These are phyloP conservation scores for Cichladusa arquata DNA, from an alignment of 2,113 vertebrate genomes.

Conservation along the genomic window DNA sequence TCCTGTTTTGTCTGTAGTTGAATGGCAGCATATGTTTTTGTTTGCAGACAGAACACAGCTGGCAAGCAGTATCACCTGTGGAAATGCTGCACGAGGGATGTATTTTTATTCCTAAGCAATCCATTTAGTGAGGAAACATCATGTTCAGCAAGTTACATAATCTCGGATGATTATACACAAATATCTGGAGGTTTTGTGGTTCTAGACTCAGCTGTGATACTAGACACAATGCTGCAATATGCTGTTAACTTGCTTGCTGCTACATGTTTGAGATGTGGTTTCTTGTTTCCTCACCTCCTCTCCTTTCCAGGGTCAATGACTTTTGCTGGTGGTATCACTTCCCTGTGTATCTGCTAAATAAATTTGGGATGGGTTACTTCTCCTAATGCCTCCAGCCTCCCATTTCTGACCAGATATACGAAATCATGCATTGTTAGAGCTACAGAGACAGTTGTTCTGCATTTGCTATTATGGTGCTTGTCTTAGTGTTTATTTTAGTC, in stretches of 20 bases:
- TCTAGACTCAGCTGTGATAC: neutral
- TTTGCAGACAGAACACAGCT: constrained; percentile 66
- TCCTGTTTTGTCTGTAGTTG: neutral
- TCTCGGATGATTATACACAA: neutral
- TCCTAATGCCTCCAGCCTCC: neutral
- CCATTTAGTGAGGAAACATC: constrained; percentile 39
- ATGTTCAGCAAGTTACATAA: neutral
- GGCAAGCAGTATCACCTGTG: constrained; percentile 55
- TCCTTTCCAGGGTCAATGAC: neutral
- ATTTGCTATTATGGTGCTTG: neutral
- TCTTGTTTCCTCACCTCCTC: neutral
- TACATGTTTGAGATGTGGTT: neutral
- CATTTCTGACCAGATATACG: neutral
- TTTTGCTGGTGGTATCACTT: neutral
- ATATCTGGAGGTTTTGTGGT: neutral
- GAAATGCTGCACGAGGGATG: neutral
- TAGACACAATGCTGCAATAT: neutral
- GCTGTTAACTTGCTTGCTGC: neutral
- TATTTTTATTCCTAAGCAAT: neutral
- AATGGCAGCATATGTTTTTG: constrained; percentile 22
- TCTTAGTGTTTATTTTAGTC: neutral
- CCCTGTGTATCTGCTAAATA: neutral
- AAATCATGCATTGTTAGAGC: neutral
- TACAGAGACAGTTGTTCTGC: neutral
- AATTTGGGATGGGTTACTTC: neutral